These are phyloP conservation scores for Phrixothrix hirtus DNA, from an alignment of 2,888 invertebrate genomes.

Conservation along the genomic window DNA sequence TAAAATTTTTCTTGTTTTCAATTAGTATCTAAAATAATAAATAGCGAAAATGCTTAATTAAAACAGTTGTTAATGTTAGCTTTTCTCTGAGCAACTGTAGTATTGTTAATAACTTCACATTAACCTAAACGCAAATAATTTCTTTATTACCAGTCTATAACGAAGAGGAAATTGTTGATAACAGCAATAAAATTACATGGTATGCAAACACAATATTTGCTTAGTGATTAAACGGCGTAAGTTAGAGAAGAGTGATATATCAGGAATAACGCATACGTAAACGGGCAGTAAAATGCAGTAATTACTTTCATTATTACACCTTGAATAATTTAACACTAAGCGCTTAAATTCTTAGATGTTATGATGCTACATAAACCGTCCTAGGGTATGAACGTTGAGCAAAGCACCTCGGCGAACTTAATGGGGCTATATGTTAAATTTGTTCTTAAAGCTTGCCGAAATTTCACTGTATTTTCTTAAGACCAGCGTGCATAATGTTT, in stretches of 20 bases:
- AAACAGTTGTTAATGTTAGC: no score
- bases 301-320: slow-evolving; percentile 35
- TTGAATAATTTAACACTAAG: slow-evolving; percentile 35
- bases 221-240: slow-evolving; percentile 17
- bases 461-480: slow-evolving; percentile 20
- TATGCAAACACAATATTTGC: no score
- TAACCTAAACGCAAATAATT: no score
- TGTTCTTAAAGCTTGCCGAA: slow-evolving; percentile 20
- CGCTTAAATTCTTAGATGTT: slow-evolving; percentile 32
- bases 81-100: no score
- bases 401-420: slow-evolving; percentile 25
- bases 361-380: slow-evolving; percentile 30
- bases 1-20: no score
- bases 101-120: no score
- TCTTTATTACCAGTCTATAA: no score
- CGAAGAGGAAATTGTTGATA: no score
- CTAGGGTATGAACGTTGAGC: slow-evolving; percentile 24
- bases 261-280: slow-evolving; percentile 27
- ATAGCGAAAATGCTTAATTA: no score
- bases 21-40: no score
- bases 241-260: slow-evolving; percentile 23
- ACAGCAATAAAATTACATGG: no score
- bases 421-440: slow-evolving; percentile 29
- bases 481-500: slow-evolving; percentile 4
- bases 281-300: slow-evolving; percentile 33